Conservation (phyloP, 1,140 invertebrate genomes). For the Drosophila oshimai region DNA sequence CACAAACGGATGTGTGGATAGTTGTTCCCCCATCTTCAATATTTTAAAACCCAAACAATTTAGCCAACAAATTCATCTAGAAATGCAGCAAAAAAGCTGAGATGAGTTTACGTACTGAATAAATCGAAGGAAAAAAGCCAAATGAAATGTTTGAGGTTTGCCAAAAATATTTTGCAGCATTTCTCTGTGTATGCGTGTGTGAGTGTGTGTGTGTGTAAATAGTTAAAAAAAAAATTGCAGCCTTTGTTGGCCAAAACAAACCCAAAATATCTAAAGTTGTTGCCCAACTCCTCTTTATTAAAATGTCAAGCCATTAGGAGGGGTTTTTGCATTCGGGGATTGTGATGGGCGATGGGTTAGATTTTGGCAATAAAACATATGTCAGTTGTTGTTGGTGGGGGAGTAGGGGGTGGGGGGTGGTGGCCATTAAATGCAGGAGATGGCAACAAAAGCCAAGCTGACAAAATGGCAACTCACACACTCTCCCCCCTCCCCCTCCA, state of each 20-base stretch:
- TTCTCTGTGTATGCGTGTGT: conserved; percentile 9
- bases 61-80: conserved; percentile 57
- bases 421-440: conserved; percentile 47
- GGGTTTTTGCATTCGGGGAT: not conserved
- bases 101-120: conserved; percentile 14
- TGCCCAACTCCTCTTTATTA: conserved; percentile 55
- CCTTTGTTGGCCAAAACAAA: conserved; percentile 26
- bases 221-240: conserved; percentile 41
- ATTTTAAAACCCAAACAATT: conserved; percentile 71
- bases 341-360: not conserved
- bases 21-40: conserved; percentile 37
- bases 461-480: conserved; percentile 29
- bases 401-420: no score
- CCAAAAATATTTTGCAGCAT: conserved; percentile 72
- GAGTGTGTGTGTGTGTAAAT: conserved; percentile 31
- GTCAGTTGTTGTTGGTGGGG: conserved; percentile 16
- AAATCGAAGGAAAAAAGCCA: conserved; percentile 35
- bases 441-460: conserved; percentile 25
- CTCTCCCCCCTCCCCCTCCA: conserved; percentile 5
- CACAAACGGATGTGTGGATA: conserved; percentile 25
- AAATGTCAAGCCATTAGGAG: conserved; percentile 68
- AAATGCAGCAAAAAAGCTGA: conserved; percentile 38
- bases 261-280: conserved; percentile 54
- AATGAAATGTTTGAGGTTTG: conserved; percentile 76
- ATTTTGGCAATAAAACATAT: conserved; percentile 46